A percentile compares a stretch with the other conserved stretches of the same genome.
phyloP scores from a whole-genome alignment of 1,140 invertebrate genomes.

The Saccostrea cuccullata region DNA sequence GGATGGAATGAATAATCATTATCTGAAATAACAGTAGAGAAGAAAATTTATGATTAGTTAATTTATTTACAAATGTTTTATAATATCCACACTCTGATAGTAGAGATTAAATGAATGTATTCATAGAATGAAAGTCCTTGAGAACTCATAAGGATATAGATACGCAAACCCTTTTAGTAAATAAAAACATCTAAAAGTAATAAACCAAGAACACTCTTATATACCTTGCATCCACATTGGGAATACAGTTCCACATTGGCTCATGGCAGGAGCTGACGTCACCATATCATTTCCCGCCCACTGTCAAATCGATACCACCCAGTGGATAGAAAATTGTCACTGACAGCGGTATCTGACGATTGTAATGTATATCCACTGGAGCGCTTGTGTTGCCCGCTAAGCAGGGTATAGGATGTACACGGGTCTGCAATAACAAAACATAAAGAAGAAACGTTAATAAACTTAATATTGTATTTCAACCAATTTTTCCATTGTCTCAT shows the following conservation, averaged over 20 bases:
- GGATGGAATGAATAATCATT: no score
- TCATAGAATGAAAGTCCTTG: no score
- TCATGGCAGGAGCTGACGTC: neutral
- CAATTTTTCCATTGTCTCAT: no score
- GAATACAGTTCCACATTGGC: neutral
- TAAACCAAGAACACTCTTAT: neutral
- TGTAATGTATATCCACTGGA: neutral
- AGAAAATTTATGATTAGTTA: no score
- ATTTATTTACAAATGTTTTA: no score
- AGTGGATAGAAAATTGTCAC: neutral
- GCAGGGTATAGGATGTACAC: neutral
- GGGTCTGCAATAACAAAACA: neutral
- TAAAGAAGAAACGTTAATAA: neutral
- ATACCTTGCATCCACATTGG: neutral
- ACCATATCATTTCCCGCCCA: neutral
- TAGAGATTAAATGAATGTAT: no score
- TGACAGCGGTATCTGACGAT: neutral
- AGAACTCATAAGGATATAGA: no score
- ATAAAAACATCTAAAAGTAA: no score
- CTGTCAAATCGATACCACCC: neutral
- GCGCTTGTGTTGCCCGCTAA: neutral
- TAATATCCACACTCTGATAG: no score
- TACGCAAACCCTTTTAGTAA: no score
- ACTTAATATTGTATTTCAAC: no score
- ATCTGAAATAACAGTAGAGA: no score